Base-by-base conservation (phyloP, 1,140 invertebrate species). In the Papilio dardanus region DNA sequence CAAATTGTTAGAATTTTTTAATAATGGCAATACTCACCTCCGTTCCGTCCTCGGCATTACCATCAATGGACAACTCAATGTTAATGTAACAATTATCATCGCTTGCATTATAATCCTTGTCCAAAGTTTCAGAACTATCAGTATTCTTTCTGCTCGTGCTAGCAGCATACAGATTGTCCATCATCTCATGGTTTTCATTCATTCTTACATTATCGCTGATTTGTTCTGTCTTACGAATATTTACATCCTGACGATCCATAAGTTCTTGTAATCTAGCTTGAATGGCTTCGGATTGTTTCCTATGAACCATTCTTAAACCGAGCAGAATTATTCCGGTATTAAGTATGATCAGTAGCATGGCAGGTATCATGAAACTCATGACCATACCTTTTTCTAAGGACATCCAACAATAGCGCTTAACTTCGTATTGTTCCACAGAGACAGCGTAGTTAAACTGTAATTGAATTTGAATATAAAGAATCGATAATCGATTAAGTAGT, bases 351-450 rank as follows among this genome's bases (percentile, higher is more conserved):
- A 96, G 86, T 30, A 95, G 86, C 79, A 95, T 96, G 0, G 95
- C 94, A 24, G 96, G 96, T 19, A 96, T 89, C 94, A 96, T 96
- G 79, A 96, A 96, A 24, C 96, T 96, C 78, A 96, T 90, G 5
- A 96, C 93, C 95, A 96, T 96, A 4, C 96, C 96, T 83, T 95
- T 95, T 84, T 96, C 95, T 30, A 96, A 94, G 0, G 96, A 96
- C 93, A 96, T 95, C 95, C 96, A 96, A 85, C 96, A 96, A 81
- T 96, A 96, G 78, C 94, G 94, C 76, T 94, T 94, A 3, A 95
- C 95, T 90, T 96, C 96, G 83, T 96, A 96, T 67, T 96, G 96
- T 76, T 95, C 90, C 76, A 95, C 94, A 40, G 95, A 95, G 10
- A 95, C 83, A 2, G 94, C 91, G 79, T 95, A 96, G 75, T 95